These are phyloP conservation scores for Cinclus mexicanus DNA, from an alignment of 2,113 vertebrate species.

Conservation along the genomic window DNA sequence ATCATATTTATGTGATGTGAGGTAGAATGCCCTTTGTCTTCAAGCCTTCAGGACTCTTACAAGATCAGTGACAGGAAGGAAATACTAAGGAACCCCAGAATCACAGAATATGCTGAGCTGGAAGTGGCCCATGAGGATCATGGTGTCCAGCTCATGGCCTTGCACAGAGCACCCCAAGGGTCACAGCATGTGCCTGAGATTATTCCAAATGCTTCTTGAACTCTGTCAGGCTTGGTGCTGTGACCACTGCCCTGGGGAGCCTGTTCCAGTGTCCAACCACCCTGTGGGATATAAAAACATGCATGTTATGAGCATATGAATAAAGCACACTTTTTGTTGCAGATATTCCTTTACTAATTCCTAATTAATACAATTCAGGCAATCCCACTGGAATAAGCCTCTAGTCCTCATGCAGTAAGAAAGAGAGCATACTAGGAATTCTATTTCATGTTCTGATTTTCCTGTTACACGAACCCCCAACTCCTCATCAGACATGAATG, in stretches of 20 bases:
- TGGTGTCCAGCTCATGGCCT: fast-evolving
- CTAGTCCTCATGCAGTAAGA: neutral
- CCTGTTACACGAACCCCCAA: neutral
- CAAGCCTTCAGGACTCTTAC: neutral
- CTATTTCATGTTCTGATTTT: neutral
- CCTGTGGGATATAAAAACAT: neutral
- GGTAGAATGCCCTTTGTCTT: neutral
- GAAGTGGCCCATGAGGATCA: neutral
- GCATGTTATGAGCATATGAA: neutral
- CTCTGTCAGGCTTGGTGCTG: neutral
- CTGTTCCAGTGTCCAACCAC: neutral
- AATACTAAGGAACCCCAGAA: neutral
- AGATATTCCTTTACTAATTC: neutral
- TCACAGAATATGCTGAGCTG: neutral
- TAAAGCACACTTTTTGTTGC: neutral
- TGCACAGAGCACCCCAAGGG: fast-evolving
- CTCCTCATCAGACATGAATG: neutral
- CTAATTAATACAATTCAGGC: neutral
- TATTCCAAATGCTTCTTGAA: fast-evolving
- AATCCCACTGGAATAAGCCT: neutral
- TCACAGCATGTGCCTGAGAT: fast-evolving
- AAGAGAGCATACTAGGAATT: neutral
- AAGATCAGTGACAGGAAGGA: neutral
- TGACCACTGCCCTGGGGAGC: neutral
- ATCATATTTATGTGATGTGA: neutral